These are phyloP conservation scores for Volucella zonaria DNA, from an alignment of 2,888 invertebrate species.

Conservation along the genomic window DNA sequence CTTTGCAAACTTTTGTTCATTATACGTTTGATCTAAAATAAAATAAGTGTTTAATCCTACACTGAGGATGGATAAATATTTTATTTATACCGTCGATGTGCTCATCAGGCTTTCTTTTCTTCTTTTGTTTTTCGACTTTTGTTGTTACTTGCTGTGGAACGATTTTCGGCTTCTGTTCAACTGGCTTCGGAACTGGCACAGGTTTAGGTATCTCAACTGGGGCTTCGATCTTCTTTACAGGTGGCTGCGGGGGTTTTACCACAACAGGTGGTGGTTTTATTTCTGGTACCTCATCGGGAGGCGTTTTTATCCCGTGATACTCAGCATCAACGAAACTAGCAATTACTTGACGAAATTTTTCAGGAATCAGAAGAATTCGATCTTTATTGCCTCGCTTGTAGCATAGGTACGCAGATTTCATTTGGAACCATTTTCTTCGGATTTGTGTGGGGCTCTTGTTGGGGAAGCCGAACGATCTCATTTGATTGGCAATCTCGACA, in stretches of 20 bases:
- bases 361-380: constrained; percentile 78
- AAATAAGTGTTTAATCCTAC: not conserved
- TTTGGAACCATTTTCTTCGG: constrained; percentile 79
- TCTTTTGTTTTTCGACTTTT: constrained; percentile 39
- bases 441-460: constrained; percentile 80
- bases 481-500: constrained; percentile 78
- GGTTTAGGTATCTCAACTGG: constrained; percentile 26
- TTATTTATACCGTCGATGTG: constrained; percentile 31
- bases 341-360: constrained; percentile 77
- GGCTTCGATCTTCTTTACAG: constrained; percentile 22
- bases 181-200: constrained; percentile 2
- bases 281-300: constrained; percentile 19
- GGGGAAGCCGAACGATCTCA: constrained; percentile 78
- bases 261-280: constrained; percentile 10
- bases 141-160: not conserved
- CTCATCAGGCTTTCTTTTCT: constrained; percentile 37
- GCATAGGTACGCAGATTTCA: constrained; percentile 80
- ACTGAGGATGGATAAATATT: too few relatives aligned
- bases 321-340: constrained; percentile 79
- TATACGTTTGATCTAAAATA: constrained; percentile 49
- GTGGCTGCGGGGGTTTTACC: not conserved
- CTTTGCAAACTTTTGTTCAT: constrained; percentile 69
- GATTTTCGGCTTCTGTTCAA: constrained; percentile 51
- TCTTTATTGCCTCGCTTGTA: constrained; percentile 80
- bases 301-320: constrained; percentile 69